phyloP scores from a whole-genome alignment of 1,140 invertebrate genomes.

The Zeugodacus cucurbitae region DNA sequence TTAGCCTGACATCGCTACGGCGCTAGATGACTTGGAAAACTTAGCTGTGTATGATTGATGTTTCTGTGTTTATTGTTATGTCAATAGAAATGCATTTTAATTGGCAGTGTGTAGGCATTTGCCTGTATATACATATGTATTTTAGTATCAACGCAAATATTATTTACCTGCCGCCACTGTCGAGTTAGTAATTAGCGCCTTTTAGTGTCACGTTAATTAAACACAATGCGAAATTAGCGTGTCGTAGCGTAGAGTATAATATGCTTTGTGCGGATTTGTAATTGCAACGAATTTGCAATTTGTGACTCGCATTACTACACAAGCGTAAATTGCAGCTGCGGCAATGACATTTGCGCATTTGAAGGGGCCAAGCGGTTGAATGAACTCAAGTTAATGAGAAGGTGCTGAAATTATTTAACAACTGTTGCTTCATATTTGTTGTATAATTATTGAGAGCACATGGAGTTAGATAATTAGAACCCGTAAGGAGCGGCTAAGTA shows the following conservation, averaged over 20 bases:
- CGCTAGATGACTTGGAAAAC: neutral
- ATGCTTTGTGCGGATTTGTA: neutral
- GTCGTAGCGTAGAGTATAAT: neutral
- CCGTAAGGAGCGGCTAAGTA: too few species aligned
- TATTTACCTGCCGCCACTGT: neutral
- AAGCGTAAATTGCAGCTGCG: neutral
- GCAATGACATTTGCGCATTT: neutral
- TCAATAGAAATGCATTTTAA: neutral
- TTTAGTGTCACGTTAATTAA: slow-evolving; percentile 25
- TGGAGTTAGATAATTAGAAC: too few species aligned
- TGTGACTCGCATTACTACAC: neutral
- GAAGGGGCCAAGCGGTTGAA: neutral
- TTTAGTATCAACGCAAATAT: neutral
- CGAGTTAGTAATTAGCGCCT: slow-evolving; percentile 1
- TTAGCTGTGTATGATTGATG: neutral
- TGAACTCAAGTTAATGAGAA: neutral
- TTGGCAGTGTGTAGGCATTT: neutral
- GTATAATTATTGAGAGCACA: too few species aligned
- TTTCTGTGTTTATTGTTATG: neutral
- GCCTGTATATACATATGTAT: neutral
- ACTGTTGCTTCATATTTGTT: too few species aligned
- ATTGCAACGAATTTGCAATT: neutral
- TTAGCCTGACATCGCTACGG: neutral
- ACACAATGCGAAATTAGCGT: neutral
- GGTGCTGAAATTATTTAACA: neutral